These are phyloP conservation scores for Patiria miniata DNA, from an alignment of 35 echinoderm and acorn worm species.

Conservation along the genomic window DNA sequence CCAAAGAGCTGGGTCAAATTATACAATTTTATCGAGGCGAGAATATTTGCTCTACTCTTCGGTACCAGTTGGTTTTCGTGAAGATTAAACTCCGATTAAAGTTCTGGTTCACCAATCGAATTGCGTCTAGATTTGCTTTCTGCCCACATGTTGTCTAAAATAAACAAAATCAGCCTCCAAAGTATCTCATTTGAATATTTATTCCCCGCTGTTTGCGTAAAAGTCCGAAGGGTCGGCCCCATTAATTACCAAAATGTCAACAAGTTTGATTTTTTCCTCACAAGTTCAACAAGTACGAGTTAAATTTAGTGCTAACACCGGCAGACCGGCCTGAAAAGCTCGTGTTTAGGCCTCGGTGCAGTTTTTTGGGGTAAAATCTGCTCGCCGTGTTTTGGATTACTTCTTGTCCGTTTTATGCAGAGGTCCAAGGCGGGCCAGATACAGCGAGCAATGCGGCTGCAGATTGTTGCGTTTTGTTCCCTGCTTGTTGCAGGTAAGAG, in stretches of 20 bases:
- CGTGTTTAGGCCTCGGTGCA: neutral
- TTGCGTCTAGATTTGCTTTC: neutral
- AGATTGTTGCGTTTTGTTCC: neutral
- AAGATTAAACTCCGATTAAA: neutral
- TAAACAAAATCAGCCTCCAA: neutral
- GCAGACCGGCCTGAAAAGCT: neutral
- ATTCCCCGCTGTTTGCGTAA: neutral
- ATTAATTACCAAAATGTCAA: no score
- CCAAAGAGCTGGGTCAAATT: neutral
- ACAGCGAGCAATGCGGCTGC: neutral
- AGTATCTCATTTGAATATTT: neutral
- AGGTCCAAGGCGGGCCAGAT: neutral
- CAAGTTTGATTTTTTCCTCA: no score
- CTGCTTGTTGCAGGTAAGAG: slow-evolving; percentile 4
- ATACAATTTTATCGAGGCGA: neutral
- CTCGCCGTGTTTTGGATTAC: neutral
- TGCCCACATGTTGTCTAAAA: neutral
- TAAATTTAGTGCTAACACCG: neutral
- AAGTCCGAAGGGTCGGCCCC: neutral
- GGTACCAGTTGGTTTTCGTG: neutral
- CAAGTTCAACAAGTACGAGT: neutral
- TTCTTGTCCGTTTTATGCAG: neutral
- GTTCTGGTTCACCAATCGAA: neutral
- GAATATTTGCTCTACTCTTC: neutral
- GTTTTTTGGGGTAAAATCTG: neutral